Conservation (phyloP, 2,888 invertebrate species). For the Eilema sororculum region DNA sequence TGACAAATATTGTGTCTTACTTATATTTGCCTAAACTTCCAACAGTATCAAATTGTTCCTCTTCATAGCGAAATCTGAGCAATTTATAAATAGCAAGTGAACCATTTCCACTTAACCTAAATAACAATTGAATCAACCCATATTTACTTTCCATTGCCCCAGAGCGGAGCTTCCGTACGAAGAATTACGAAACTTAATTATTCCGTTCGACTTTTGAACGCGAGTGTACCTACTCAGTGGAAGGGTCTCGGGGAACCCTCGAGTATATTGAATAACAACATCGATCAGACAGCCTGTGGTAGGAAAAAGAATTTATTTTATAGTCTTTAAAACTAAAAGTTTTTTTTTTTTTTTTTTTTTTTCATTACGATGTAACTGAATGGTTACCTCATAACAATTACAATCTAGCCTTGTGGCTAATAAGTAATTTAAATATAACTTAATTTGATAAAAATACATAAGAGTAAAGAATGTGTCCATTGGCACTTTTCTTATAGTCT, state of each 20-base stretch:
- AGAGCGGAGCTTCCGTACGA: constrained; percentile 3
- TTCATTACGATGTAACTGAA: too few species aligned
- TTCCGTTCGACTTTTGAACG: constrained; percentile 19
- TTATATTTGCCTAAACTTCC: too few species aligned
- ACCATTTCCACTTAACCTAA: constrained; percentile 4
- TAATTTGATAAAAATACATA: too few species aligned
- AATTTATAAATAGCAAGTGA: neutral
- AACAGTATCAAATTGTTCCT: neutral
- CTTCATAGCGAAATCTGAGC: constrained; percentile 5
- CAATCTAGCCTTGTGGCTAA: too few species aligned
- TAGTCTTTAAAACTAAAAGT: neutral
- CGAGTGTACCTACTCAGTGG: constrained; percentile 16
- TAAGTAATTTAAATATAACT: too few species aligned
- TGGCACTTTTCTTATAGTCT: too few species aligned
- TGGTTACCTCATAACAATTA: too few species aligned
- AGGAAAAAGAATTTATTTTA: neutral
- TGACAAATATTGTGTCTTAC: too few species aligned
- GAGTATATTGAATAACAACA: constrained; percentile 24
- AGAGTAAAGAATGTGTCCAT: too few species aligned
- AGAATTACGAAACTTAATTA: constrained; percentile 19
- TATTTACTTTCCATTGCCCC: constrained; percentile 19
- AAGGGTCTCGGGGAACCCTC: constrained; percentile 19
- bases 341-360: too few species aligned
- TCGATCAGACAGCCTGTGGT: constrained; percentile 7
- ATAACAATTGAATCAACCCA: constrained; percentile 21